These are phyloP conservation scores for Erythrolamprus reginae DNA, from an alignment of 2,113 vertebrate species.

Conservation along the genomic window DNA sequence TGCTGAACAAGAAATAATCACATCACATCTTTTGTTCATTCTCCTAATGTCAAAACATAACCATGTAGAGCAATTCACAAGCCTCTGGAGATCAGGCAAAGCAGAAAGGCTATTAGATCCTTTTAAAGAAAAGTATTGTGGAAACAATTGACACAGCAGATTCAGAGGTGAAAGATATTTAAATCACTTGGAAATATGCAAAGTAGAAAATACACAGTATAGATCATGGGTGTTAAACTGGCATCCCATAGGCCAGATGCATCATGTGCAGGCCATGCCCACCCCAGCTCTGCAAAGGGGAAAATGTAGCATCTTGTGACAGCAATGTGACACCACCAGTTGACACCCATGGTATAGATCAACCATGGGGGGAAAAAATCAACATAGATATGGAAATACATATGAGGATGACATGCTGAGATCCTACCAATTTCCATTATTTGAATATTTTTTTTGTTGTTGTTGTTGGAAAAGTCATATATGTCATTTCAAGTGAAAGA, in stretches of 20 bases:
- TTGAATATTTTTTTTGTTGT: not conserved
- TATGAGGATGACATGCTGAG: not conserved
- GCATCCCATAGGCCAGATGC: accelerated
- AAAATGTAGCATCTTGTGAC: too few species aligned
- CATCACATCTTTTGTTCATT: not conserved
- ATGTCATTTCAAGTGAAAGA: not conserved
- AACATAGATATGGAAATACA: not conserved
- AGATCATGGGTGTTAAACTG: too few species aligned
- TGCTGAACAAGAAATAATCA: not conserved
- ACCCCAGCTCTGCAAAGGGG: too few species aligned
- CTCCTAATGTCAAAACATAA: not conserved
- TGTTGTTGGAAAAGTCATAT: not conserved
- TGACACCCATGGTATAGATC: not conserved
- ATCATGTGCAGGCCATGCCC: too few species aligned
- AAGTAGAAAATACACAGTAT: not conserved
- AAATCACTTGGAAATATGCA: not conserved
- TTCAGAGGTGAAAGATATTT: not conserved
- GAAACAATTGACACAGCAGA: not conserved
- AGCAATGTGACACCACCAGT: too few species aligned
- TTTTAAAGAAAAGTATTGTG: not conserved
- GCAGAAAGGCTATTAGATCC: not conserved
- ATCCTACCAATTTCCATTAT: not conserved
- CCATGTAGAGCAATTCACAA: not conserved
- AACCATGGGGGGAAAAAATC: not conserved
- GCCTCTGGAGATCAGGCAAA: not conserved